Percentiles rank a stretch among this genome's conserved stretches.
These are phyloP conservation scores for Cecidostiba fungosa DNA, from an alignment of 2,888 invertebrate species.

Conservation along the genomic window DNA sequence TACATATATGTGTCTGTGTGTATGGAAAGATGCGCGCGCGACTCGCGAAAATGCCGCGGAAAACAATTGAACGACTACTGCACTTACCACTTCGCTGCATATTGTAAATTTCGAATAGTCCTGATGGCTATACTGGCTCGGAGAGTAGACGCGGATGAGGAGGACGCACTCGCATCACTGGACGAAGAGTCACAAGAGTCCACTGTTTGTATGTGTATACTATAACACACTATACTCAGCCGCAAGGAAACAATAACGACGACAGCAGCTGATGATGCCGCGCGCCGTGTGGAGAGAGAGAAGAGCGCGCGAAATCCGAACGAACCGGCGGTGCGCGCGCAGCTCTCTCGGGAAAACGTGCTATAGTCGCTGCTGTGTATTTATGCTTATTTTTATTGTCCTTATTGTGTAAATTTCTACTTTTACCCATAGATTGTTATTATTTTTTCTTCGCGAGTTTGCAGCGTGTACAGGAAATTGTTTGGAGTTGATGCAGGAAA, in stretches of 20 bases:
- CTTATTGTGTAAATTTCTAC: background rate
- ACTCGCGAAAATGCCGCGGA: background rate
- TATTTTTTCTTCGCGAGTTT: no score
- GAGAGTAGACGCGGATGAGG: background rate
- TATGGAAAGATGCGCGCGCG: background rate
- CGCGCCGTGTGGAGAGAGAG: background rate
- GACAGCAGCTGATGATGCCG: constrained; percentile 7
- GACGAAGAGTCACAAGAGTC: background rate
- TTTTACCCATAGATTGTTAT: no score
- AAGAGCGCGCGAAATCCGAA: constrained; percentile 12
- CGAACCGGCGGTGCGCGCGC: constrained; percentile 25
- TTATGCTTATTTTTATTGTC: background rate
- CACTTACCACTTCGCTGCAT: constrained; percentile 52
- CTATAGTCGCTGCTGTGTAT: background rate
- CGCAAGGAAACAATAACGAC: background rate
- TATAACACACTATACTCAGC: background rate
- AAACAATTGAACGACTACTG: background rate
- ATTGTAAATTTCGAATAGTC: no score
- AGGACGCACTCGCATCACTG: constrained; percentile 25
- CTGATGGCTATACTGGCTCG: background rate
- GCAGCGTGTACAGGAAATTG: background rate
- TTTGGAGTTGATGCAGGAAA: background rate
- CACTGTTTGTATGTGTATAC: background rate
- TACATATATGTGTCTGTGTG: background rate
- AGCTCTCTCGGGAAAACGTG: background rate